Base-by-base conservation (phyloP, 2,797 vertebrate species). In the Characodon lateralis region DNA sequence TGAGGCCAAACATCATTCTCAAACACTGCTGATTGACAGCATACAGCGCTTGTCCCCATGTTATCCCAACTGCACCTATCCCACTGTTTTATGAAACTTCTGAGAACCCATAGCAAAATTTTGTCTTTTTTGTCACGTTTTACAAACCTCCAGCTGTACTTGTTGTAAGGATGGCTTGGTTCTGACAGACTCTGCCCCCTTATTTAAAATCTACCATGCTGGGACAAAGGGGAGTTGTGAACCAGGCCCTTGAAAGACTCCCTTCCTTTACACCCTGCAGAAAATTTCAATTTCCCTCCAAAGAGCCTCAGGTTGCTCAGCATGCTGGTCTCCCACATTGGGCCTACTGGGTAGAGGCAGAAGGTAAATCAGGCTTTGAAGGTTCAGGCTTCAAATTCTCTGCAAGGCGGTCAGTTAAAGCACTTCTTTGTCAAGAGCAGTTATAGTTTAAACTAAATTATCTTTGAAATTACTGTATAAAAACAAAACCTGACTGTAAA, bases 121-220 rank as follows among this genome's bases (percentile, higher is more conserved):
- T 13, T 39, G 74, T 73, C 78, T 75, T 82, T 78, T 85, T 85
- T 76, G 81, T 85, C 75, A 78, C 77, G 78, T 83, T 68, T 83
- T 80, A 87, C 87, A 89, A 90, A 86, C 78, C 74, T 81, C 78
- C 48, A 79, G 91, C 77, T 74, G 78, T 85, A 78, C 77, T 81
- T 85, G 83, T 20, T 88, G 88, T 93, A 76, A 81, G 79, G 20
- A 79, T 71, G 71, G 26, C 81, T 85, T 74, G 87, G 83, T 86
- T 79, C 83, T 82, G 88, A 70, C 87, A 94, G 85, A 46, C 86
- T 85, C 91, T 88, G 71, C 65, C 73, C 39, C 88, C 81, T 88
- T 83, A 85, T 93, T 91, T 94, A 89, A 90, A 95, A 93, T 90
- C 83, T 90, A 84, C 74, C 89, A 80, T 78, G 31, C 82, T 93